Percentiles rank a stretch among this genome's conserved stretches.
Evolutionary conservation across 2,797 vertebrate species (phyloP).

Genomic region (Lerista edwardsae): DNA sequence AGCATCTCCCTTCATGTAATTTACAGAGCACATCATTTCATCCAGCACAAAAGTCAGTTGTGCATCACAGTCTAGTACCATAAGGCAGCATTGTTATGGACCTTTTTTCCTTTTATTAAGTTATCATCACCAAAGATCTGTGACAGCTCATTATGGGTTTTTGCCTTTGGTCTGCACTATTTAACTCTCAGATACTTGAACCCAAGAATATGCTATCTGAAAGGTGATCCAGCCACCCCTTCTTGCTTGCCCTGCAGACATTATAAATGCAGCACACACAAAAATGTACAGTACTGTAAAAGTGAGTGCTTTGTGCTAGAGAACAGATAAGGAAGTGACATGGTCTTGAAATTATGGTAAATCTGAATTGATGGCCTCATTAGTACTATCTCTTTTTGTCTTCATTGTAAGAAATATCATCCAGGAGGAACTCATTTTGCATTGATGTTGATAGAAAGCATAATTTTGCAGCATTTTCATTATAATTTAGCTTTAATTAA

Average conservation of each 20-base stretch:
- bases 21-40: slow-evolving; percentile 40
- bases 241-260: slow-evolving; percentile 54
- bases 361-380: slow-evolving; percentile 84
- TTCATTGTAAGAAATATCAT: slow-evolving; percentile 81
- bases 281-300: slow-evolving; percentile 51
- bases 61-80: slow-evolving; percentile 13
- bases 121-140: slow-evolving; percentile 20
- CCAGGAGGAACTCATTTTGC: slow-evolving; percentile 81
- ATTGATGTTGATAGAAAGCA: slow-evolving; percentile 81
- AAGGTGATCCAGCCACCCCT: slow-evolving; percentile 37
- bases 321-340: slow-evolving; percentile 80
- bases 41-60: slow-evolving; percentile 51
- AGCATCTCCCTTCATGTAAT: slow-evolving; percentile 48
- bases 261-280: slow-evolving; percentile 32
- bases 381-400: slow-evolving; percentile 83
- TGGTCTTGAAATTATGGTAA: slow-evolving; percentile 78
- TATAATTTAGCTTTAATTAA: slow-evolving; percentile 83
- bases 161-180: background rate
- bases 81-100: slow-evolving; percentile 6
- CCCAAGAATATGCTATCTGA: slow-evolving; percentile 34
- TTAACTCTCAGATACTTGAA: slow-evolving; percentile 29
- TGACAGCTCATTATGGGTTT: slow-evolving; percentile 21
- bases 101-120: slow-evolving; percentile 34
- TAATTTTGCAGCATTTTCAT: slow-evolving; percentile 78
- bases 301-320: slow-evolving; percentile 70